A percentile compares a stretch with the other conserved stretches of the same genome.
These are phyloP conservation scores for Neolamprologus hecqui DNA, from an alignment of 2,113 vertebrate species.

Conservation along the genomic window DNA sequence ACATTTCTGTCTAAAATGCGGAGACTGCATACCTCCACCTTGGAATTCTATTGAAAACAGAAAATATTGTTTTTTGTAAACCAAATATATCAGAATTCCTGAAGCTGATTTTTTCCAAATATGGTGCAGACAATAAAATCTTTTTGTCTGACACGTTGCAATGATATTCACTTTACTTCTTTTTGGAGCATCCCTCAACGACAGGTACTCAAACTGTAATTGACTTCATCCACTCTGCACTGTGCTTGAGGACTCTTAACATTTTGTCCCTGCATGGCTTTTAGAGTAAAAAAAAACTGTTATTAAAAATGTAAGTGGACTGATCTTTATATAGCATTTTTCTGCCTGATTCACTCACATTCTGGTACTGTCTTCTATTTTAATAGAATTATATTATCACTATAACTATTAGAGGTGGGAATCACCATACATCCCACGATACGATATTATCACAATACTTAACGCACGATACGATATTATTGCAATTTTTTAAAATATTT, in stretches of 20 bases:
- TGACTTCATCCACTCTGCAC: not conserved
- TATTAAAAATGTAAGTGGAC: not conserved
- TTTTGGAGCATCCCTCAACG: not conserved
- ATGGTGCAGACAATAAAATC: not conserved
- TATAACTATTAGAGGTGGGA: too few relatives aligned
- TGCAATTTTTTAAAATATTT: too few relatives aligned
- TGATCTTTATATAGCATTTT: not conserved
- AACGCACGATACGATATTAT: too few relatives aligned
- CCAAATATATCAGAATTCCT: not conserved
- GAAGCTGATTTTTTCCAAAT: not conserved
- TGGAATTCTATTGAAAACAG: not conserved
- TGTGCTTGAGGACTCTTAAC: not conserved
- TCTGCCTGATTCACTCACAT: not conserved
- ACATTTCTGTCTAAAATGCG: not conserved
- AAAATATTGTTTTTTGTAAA: not conserved
- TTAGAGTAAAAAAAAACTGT: not conserved
- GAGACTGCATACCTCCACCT: not conserved
- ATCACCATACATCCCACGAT: too few relatives aligned
- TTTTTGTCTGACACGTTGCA: not conserved
- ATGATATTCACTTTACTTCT: not conserved
- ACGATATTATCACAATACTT: too few relatives aligned
- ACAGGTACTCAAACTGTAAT: not conserved
- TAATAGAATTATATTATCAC: not conserved
- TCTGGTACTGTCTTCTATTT: not conserved
- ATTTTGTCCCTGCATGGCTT: not conserved